A percentile compares a stretch with the other conserved stretches of the same genome.
These are phyloP conservation scores for Hippopotamyrus pictus DNA, from an alignment of 2,797 vertebrate species.

Conservation along the genomic window DNA sequence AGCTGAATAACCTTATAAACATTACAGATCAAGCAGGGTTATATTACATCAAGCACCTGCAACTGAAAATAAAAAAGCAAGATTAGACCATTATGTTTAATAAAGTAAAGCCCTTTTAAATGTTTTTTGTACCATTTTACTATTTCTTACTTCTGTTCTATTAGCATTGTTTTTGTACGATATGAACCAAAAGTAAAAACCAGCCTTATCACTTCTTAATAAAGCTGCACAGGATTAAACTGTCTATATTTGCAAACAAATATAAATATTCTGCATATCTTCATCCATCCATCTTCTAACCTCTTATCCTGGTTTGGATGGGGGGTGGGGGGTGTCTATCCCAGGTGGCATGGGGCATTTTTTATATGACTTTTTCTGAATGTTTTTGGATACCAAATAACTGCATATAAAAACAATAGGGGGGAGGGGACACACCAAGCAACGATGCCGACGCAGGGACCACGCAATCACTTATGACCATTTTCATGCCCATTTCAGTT, in stretches of 20 bases:
- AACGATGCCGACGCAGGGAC: background rate
- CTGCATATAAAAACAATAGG: background rate
- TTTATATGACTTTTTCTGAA: background rate
- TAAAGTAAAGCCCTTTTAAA: background rate
- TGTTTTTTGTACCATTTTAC: background rate
- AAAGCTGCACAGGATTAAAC: background rate
- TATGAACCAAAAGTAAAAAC: background rate
- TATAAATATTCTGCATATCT: background rate
- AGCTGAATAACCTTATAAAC: background rate
- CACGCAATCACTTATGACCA: background rate
- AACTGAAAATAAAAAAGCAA: background rate
- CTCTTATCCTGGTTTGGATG: background rate
- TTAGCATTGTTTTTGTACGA: background rate
- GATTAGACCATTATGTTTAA: background rate
- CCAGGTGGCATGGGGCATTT: background rate
- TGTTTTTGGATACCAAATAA: background rate
- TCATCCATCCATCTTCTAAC: background rate
- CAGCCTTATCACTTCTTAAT: background rate
- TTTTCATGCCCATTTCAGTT: background rate
- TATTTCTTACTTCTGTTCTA: background rate
- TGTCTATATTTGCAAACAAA: background rate
- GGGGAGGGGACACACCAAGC: background rate
- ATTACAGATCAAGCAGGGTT: background rate
- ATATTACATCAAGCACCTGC: background rate
- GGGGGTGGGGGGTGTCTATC: background rate